phyloP scores from a whole-genome alignment of 2,113 vertebrate species.

The Apodemus sylvaticus region DNA sequence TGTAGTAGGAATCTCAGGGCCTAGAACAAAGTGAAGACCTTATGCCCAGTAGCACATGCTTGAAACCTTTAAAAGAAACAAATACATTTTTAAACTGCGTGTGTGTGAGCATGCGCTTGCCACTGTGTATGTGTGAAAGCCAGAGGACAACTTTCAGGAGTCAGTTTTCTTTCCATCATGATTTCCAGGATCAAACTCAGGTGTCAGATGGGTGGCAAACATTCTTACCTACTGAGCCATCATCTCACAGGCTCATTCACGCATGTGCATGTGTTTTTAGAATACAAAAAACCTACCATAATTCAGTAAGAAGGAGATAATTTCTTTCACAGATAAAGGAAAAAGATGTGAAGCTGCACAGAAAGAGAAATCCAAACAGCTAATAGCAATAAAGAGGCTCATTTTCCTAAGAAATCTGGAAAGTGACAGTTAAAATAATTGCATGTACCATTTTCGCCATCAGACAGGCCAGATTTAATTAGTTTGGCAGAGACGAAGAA shows the following conservation, averaged over 20 bases:
- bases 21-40: background rate
- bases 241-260: background rate
- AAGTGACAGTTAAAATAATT: background rate
- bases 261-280: background rate
- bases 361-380: background rate
- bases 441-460: background rate
- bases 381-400: background rate
- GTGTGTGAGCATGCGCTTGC: background rate
- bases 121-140: background rate
- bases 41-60: too few relatives aligned
- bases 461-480: background rate
- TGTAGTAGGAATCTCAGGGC: background rate
- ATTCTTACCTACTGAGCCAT: background rate
- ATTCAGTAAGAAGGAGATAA: background rate
- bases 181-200: background rate
- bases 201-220: background rate
- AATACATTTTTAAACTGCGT: background rate
- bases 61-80: background rate
- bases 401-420: background rate
- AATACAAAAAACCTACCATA: background rate
- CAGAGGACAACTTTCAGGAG: background rate
- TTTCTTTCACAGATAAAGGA: background rate
- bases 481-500: background rate
- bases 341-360: background rate
- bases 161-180: background rate